Percentiles rank a stretch among this genome's conserved stretches.
Conservation (phyloP, 2,888 invertebrate species). For the Poecilus cupreus region DNA sequence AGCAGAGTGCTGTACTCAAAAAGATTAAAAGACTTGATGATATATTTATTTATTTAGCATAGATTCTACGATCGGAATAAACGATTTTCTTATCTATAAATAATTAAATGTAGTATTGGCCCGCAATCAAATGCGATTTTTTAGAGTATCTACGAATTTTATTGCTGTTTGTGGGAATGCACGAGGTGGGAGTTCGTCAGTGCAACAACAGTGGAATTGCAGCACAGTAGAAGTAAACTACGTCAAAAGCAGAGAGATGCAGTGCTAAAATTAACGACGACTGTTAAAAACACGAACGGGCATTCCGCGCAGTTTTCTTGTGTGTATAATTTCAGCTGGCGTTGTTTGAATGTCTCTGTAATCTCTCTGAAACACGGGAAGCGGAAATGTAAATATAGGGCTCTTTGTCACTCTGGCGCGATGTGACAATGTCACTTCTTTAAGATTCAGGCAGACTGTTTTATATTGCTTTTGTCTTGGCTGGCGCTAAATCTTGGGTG, state of each 20-base stretch:
- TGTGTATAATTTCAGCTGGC: slow-evolving; percentile 25
- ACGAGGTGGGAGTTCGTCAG: no score
- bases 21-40: no score
- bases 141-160: no score
- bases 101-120: no score
- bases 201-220: slow-evolving; percentile 8
- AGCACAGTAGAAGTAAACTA: background rate
- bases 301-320: slow-evolving; percentile 34
- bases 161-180: no score
- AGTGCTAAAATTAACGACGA: slow-evolving; percentile 34
- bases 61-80: no score
- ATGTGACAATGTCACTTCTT: background rate
- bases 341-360: slow-evolving; percentile 39
- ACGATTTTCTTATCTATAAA: no score
- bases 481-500: background rate
- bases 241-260: slow-evolving; percentile 17
- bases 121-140: no score
- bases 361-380: slow-evolving; percentile 11
- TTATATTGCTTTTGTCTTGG: background rate
- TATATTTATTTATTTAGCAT: no score
- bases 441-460: background rate
- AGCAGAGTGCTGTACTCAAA: no score
- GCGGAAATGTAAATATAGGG: slow-evolving; percentile 34
- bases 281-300: slow-evolving; percentile 19
- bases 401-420: slow-evolving; percentile 12